Conservation (phyloP, 2,888 invertebrate genomes). For the Pristionchus fissidentatus region DNA sequence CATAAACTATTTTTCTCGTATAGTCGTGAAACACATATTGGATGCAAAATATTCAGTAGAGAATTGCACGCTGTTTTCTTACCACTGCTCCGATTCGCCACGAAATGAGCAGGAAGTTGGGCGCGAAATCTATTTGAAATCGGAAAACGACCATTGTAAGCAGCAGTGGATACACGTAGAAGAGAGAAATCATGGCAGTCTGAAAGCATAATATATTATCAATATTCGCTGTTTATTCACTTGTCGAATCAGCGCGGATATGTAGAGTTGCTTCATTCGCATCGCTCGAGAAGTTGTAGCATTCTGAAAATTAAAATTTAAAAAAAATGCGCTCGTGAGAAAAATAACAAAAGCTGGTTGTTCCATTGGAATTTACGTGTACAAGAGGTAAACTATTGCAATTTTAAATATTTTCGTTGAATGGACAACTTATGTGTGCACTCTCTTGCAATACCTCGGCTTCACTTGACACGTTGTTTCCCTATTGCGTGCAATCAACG, state of each 20-base stretch:
- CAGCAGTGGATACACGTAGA: background rate
- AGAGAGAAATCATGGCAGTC: background rate
- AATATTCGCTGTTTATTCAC: background rate
- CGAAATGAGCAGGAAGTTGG: background rate
- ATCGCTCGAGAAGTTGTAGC: background rate
- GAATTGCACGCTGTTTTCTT: too few species aligned
- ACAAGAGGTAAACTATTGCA: too few species aligned
- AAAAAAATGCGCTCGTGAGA: background rate
- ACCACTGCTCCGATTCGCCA: background rate
- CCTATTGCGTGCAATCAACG: too few species aligned
- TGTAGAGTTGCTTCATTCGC: background rate
- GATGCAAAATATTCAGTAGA: too few species aligned
- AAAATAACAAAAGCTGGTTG: too few species aligned
- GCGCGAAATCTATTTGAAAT: background rate
- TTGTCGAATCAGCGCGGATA: background rate
- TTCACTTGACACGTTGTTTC: too few species aligned
- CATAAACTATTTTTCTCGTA: too few species aligned
- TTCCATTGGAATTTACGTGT: too few species aligned
- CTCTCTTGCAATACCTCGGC: too few species aligned
- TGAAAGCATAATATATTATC: background rate
- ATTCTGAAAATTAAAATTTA: background rate
- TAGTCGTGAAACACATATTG: background rate
- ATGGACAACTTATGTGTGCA: too few species aligned
- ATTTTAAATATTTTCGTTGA: too few species aligned
- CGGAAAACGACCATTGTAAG: background rate